These are phyloP conservation scores for Scaptodrosophila latifasciaeformis DNA, from an alignment of 2,888 invertebrate genomes.

Conservation along the genomic window DNA sequence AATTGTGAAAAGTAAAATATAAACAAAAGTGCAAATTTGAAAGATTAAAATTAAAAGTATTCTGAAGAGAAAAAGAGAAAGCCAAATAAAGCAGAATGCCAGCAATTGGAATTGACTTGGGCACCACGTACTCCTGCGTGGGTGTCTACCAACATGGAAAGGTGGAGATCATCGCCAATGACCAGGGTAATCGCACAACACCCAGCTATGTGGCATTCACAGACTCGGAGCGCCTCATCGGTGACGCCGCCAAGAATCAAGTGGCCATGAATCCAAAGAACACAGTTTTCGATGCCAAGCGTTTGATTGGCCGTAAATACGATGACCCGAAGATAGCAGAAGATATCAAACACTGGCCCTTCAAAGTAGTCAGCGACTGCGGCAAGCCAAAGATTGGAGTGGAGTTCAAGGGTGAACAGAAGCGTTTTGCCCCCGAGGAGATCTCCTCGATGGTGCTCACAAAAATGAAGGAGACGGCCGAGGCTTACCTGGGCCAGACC, in stretches of 20 bases:
- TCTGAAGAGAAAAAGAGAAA: not conserved
- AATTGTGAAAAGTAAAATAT: too few relatives aligned
- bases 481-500: constrained; percentile 90
- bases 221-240: constrained; percentile 82
- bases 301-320: constrained; percentile 93
- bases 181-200: constrained; percentile 80
- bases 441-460: constrained; percentile 93
- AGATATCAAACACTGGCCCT: constrained; percentile 96
- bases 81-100: constrained; percentile 70
- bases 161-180: constrained; percentile 89
- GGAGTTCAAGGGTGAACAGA: constrained; percentile 90
- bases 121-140: constrained; percentile 83
- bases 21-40: constrained; percentile 2
- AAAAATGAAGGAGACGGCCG: constrained; percentile 95
- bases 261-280: constrained; percentile 92
- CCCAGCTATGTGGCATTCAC: constrained; percentile 83
- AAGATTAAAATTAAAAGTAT: not conserved
- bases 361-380: constrained; percentile 87
- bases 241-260: constrained; percentile 89
- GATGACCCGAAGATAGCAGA: constrained; percentile 90
- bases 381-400: constrained; percentile 89
- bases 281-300: constrained; percentile 95
- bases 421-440: constrained; percentile 92
- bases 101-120: constrained; percentile 78
- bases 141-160: constrained; percentile 88